A percentile compares a stretch with the other conserved stretches of the same genome.
These are phyloP conservation scores for Laodelphax striatellus DNA, from an alignment of 1,140 invertebrate species.

Conservation along the genomic window DNA sequence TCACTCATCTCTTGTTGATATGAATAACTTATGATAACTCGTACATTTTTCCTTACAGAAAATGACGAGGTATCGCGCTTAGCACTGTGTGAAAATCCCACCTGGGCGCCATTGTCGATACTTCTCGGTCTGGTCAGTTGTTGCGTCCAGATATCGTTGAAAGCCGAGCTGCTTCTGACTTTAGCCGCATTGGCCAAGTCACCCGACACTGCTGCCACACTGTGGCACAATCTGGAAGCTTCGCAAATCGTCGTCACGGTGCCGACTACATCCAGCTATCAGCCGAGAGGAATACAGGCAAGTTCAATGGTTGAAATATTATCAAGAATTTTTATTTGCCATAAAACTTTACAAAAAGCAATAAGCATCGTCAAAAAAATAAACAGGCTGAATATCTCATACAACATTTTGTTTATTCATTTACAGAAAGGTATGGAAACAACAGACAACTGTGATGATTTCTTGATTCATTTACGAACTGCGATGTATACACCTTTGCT, in stretches of 20 bases:
- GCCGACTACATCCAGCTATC: slow-evolving; percentile 46
- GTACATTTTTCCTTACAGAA: slow-evolving; percentile 22
- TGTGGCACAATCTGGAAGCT: slow-evolving; percentile 79
- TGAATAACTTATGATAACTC: too few species aligned
- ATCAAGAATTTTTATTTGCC: too few species aligned
- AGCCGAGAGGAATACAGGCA: slow-evolving; percentile 48
- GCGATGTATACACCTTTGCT: too few species aligned
- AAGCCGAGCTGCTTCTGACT: slow-evolving; percentile 66
- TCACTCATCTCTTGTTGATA: too few species aligned
- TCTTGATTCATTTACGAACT: too few species aligned
- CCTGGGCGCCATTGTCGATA: slow-evolving; percentile 67
- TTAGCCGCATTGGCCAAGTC: slow-evolving; percentile 64
- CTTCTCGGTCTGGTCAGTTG: slow-evolving; percentile 75
- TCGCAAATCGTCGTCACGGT: slow-evolving; percentile 70
- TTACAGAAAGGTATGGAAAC: too few species aligned
- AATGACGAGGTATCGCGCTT: slow-evolving; percentile 67
- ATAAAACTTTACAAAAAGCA: too few species aligned
- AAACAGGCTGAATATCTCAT: too few species aligned
- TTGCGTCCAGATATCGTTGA: slow-evolving; percentile 70
- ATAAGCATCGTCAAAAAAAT: too few species aligned
- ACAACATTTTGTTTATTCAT: too few species aligned
- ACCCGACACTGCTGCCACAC: slow-evolving; percentile 55
- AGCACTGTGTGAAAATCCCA: slow-evolving; percentile 72
- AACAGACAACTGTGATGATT: too few species aligned
- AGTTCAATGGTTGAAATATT: not conserved